Evolutionary conservation across 2,888 invertebrate genomes (phyloP).

Genomic region (Galeopsomyia nigrocyanea): DNA sequence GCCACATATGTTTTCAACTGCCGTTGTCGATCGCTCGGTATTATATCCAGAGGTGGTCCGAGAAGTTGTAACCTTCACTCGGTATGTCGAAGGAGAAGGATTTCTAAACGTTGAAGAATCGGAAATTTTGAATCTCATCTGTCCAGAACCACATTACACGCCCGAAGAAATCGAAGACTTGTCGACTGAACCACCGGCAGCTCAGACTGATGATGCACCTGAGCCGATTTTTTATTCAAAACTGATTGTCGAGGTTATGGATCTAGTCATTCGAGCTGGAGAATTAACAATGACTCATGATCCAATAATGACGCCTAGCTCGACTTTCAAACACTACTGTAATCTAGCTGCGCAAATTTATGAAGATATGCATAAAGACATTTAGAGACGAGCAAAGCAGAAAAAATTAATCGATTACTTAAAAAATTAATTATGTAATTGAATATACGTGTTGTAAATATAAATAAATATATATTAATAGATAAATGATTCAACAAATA

Average conservation of each 20-base stretch:
- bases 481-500: neutral
- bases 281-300: neutral
- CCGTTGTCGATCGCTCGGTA: neutral
- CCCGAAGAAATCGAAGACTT: neutral
- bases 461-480: conserved; percentile 2
- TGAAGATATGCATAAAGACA: too few relatives aligned
- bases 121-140: conserved; percentile 1
- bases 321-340: conserved; percentile 4
- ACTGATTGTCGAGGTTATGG: neutral
- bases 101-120: neutral
- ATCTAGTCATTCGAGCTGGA: conserved; percentile 1
- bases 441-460: conserved; percentile 4
- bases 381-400: too few relatives aligned
- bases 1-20: neutral
- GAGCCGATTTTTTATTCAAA: neutral
- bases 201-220: neutral
- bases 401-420: too few relatives aligned
- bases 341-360: neutral
- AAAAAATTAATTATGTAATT: too few relatives aligned
- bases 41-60: neutral
- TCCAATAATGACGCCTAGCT: neutral
- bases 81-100: neutral
- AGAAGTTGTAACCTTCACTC: neutral
- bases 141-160: neutral
- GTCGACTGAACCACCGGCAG: conserved; percentile 2